Percentiles rank a stretch among this genome's conserved stretches.
These are phyloP conservation scores for Acleris literana DNA, from an alignment of 2,888 invertebrate genomes.

Conservation along the genomic window DNA sequence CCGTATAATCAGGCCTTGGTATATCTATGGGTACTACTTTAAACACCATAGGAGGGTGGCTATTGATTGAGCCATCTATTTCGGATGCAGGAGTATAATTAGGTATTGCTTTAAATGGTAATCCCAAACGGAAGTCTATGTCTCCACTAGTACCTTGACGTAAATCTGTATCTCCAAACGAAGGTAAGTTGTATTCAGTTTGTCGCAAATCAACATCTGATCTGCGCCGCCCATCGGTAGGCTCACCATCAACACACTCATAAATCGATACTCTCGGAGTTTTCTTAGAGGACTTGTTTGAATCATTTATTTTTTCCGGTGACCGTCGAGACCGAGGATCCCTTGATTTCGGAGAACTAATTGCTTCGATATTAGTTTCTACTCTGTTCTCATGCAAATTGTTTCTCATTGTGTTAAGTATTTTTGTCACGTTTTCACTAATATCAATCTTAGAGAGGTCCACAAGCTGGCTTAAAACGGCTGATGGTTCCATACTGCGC, in stretches of 20 bases:
- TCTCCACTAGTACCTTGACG: constrained; percentile 84
- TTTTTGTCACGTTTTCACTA: constrained; percentile 88
- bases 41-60: constrained; percentile 89
- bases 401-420: constrained; percentile 85
- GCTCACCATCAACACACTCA: constrained; percentile 83
- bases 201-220: constrained; percentile 81
- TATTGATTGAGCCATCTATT: constrained; percentile 91
- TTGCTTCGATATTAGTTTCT: constrained; percentile 52
- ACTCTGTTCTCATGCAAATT: constrained; percentile 68
- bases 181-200: constrained; percentile 79
- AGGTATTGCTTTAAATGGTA: constrained; percentile 92
- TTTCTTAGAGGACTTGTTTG: constrained; percentile 54
- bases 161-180: constrained; percentile 87
- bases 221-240: constrained; percentile 74
- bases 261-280: constrained; percentile 81
- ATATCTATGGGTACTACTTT: constrained; percentile 85
- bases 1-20: constrained; percentile 89
- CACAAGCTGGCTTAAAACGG: constrained; percentile 85
- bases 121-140: constrained; percentile 88
- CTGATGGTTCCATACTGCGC: constrained; percentile 77
- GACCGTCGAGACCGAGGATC: constrained; percentile 74
- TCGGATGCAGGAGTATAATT: constrained; percentile 93
- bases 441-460: constrained; percentile 89
- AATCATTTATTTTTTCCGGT: constrained; percentile 62
- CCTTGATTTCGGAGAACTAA: constrained; percentile 58